Percentiles rank a stretch among this genome's conserved stretches.
Evolutionary conservation across 2,797 vertebrate genomes (phyloP).

Genomic region (Poecilia velifera): DNA sequence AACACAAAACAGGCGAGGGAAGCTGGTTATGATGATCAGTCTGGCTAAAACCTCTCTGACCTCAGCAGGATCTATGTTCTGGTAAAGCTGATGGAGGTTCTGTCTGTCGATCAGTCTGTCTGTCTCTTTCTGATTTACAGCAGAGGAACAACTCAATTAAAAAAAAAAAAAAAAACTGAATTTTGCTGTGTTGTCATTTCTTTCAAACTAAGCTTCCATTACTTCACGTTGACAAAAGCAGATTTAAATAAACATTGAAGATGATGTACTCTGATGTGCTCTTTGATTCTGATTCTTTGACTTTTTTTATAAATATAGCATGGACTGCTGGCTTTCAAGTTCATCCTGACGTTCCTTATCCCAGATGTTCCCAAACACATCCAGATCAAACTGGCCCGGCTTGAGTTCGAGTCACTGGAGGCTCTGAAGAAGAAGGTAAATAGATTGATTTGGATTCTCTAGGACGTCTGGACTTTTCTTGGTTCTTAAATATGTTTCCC

Average conservation of each 20-base stretch:
- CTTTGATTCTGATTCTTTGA: background rate
- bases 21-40: background rate
- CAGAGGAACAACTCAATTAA: background rate
- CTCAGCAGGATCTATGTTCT: background rate
- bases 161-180: background rate
- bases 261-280: background rate
- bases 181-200: background rate
- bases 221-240: background rate
- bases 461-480: background rate
- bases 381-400: slow-evolving; percentile 84
- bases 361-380: slow-evolving; percentile 91
- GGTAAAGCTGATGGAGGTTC: background rate
- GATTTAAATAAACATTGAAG: background rate
- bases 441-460: background rate
- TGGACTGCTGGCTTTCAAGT: slow-evolving; percentile 89
- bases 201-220: background rate
- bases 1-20: background rate
- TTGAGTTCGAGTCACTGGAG: slow-evolving; percentile 85
- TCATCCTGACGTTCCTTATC: slow-evolving; percentile 92
- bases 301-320: slow-evolving; percentile 81
- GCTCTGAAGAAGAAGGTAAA: slow-evolving; percentile 97
- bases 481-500: background rate
- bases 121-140: background rate
- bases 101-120: background rate
- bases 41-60: background rate